Conservation (phyloP, 2,888 invertebrate species). For the Mimachlamys varia region DNA sequence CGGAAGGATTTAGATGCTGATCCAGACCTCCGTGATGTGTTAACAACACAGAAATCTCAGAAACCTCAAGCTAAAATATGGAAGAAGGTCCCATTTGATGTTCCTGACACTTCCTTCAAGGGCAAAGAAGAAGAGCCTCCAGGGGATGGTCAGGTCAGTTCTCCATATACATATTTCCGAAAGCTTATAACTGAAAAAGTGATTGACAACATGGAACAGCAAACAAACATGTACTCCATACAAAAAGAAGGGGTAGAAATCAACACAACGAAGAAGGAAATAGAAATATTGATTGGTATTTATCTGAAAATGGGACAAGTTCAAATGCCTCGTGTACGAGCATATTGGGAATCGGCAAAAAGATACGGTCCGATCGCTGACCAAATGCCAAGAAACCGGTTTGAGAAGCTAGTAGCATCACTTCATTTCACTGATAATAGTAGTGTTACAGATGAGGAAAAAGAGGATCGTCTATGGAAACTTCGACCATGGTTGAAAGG, state of each 20-base stretch:
- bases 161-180: slow-evolving; percentile 50
- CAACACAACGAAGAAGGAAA: slow-evolving; percentile 51
- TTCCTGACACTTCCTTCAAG: slow-evolving; percentile 42
- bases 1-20: not conserved
- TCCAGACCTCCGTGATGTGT: not conserved
- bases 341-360: slow-evolving; percentile 49
- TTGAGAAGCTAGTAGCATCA: slow-evolving; percentile 38
- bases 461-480: slow-evolving; percentile 51
- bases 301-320: slow-evolving; percentile 38
- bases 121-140: slow-evolving; percentile 45
- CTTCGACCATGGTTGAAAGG: too few species aligned
- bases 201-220: slow-evolving; percentile 41
- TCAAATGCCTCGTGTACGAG: slow-evolving; percentile 42
- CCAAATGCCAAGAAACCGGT: slow-evolving; percentile 50
- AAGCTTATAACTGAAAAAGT: slow-evolving; percentile 45
- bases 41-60: not conserved
- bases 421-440: slow-evolving; percentile 49
- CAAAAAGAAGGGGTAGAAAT: slow-evolving; percentile 48
- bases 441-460: slow-evolving; percentile 42
- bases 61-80: slow-evolving; percentile 5
- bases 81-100: slow-evolving; percentile 39
- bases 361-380: slow-evolving; percentile 48
- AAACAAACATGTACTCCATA: slow-evolving; percentile 46
- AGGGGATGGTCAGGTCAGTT: slow-evolving; percentile 37
- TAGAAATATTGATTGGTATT: slow-evolving; percentile 37